Base-by-base conservation (phyloP, 2,888 invertebrate species). In the Heliconius sara region DNA sequence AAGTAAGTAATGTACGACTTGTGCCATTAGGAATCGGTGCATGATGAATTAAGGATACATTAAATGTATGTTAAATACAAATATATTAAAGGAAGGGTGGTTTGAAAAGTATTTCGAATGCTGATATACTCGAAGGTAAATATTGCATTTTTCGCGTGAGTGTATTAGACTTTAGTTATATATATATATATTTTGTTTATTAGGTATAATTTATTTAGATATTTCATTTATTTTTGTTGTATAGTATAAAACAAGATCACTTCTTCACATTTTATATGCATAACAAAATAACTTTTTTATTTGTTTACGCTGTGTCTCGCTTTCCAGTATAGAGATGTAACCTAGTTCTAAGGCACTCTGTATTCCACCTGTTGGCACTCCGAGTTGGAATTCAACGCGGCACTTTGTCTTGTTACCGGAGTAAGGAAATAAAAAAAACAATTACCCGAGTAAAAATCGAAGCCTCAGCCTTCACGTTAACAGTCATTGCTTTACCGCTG, bases 21-120 rank as follows among this genome's bases (percentile, higher is more conserved):
- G 60, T 16, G 78, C 76, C 81, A 80, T 81, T 81, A 81, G 80
- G 72, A 80, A 73, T 77, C 67, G 72, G 30, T 76, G 76, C 80
- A 84, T 83, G 85, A 84, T 84, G 83, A 75, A 75, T 78, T 85
- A 84, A 81, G 79, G 85, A 78, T 75, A 76, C 79, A 81, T 78
- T 81, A 78, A 72, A 57, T 65, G 72, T 77, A 57, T 78, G 79
- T 65, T 80, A 72, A 76, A 79, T 68, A 68, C 39, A 68, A 22
- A 39, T 68, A n/a, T 39, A 39, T 47, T 43, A 19, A 13, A 43
- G 3, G 73, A 78, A 78, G 80, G 80, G 76, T 76, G 47, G 4
- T 30, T 27, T 66, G 30, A n/a, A 76, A 30, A 57, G 25, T 34
- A 60, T 63, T 76, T 30, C 7, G n/a, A 67, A 67, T 67, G 16